These are phyloP conservation scores for Hyles vespertilio DNA, from an alignment of 1,140 invertebrate genomes.

Conservation along the genomic window DNA sequence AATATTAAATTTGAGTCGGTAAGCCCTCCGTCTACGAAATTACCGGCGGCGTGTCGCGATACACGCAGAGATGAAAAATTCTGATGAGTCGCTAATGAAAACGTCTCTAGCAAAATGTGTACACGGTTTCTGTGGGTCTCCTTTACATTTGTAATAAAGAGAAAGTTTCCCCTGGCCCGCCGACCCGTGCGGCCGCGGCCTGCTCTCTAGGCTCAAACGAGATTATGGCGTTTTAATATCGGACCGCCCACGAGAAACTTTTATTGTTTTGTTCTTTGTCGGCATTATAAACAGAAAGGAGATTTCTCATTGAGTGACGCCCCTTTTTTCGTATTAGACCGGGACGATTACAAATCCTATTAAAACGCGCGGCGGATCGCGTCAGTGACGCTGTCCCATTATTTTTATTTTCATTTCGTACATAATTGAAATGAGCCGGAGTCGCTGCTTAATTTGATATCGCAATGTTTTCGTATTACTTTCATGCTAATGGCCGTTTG, in stretches of 20 bases:
- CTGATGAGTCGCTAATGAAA: conserved; percentile 55
- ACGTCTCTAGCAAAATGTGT: conserved; percentile 44
- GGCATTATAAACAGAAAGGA: conserved; percentile 50
- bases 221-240: conserved; percentile 67
- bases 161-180: conserved; percentile 26
- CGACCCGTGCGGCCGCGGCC: conserved; percentile 25
- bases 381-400: conserved; percentile 28
- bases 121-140: conserved; percentile 37
- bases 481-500: conserved; percentile 24
- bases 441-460: conserved; percentile 50
- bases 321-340: conserved; percentile 35
- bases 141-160: conserved; percentile 59
- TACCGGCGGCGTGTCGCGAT: conserved; percentile 28
- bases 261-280: conserved; percentile 51
- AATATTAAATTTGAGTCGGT: conserved; percentile 54
- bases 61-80: conserved; percentile 45
- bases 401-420: conserved; percentile 57
- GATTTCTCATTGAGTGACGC: conserved; percentile 58
- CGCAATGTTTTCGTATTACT: conserved; percentile 40
- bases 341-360: conserved; percentile 54
- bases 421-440: conserved; percentile 54
- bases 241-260: conserved; percentile 44
- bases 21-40: conserved; percentile 28
- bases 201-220: conserved; percentile 35
- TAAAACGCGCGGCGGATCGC: conserved; percentile 37